Percentiles rank a stretch among this genome's conserved stretches.
These are phyloP conservation scores for Argyrosomus regius DNA, from an alignment of 2,797 vertebrate species.

Conservation along the genomic window DNA sequence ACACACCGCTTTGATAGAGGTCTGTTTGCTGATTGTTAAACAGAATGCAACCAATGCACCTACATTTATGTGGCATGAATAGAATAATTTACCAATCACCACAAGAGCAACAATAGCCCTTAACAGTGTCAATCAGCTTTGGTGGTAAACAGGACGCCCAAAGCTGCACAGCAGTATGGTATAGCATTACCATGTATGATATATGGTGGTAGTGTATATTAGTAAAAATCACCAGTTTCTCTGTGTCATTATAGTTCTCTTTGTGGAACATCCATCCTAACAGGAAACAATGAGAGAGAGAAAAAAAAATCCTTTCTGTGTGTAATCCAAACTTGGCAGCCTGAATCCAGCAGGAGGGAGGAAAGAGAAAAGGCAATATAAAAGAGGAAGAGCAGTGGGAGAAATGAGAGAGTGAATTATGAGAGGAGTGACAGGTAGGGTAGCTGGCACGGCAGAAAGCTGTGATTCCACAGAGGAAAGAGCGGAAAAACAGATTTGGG, in stretches of 20 bases:
- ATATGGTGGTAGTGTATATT: not conserved
- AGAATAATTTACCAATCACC: not conserved
- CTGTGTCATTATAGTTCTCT: conserved; percentile 7
- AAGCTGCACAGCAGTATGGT: not conserved
- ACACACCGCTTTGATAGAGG: too few species aligned
- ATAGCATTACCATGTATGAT: not conserved
- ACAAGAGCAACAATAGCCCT: not conserved
- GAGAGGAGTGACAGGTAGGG: conserved; percentile 57
- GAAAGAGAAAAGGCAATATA: not conserved
- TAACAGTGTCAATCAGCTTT: not conserved
- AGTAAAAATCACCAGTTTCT: not conserved
- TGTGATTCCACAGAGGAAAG: conserved; percentile 56
- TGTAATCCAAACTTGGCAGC: conserved; percentile 22
- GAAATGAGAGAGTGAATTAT: conserved; percentile 49
- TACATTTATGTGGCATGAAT: not conserved
- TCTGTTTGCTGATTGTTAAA: not conserved
- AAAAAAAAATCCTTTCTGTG: not conserved
- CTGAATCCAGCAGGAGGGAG: conserved; percentile 9
- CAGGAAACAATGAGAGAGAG: not conserved
- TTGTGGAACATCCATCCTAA: conserved; percentile 10
- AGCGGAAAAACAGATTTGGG: conserved; percentile 63
- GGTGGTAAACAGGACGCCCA: not conserved
- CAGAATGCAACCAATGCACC: not conserved
- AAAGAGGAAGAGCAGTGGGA: conserved; percentile 21
- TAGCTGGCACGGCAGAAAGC: conserved; percentile 46